phyloP scores from a whole-genome alignment of 2,113 vertebrate genomes.

The Onychostoma macrolepis region DNA sequence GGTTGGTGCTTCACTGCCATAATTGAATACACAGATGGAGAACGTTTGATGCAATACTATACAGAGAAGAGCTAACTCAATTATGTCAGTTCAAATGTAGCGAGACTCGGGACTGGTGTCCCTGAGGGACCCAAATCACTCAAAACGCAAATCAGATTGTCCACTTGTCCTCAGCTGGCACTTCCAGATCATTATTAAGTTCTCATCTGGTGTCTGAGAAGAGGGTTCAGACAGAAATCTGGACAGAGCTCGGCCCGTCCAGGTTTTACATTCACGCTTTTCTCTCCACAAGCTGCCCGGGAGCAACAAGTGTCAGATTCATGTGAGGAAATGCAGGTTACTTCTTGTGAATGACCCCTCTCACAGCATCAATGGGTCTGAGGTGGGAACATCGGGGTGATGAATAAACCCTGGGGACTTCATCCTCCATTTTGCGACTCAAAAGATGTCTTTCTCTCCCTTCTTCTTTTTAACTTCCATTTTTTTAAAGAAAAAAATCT shows the following conservation, averaged over 20 bases:
- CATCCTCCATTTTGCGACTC: slow-evolving; percentile 45
- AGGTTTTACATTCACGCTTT: background rate
- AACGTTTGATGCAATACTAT: slow-evolving; percentile 45
- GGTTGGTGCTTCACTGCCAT: slow-evolving; percentile 21
- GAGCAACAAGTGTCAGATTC: slow-evolving; percentile 33
- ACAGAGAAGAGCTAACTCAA: slow-evolving; percentile 8
- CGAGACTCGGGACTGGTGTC: background rate
- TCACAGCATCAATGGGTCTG: slow-evolving; percentile 41
- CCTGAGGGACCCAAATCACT: background rate
- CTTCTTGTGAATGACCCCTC: slow-evolving; percentile 5
- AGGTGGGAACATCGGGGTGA: slow-evolving; percentile 56
- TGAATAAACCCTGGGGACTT: slow-evolving; percentile 53
- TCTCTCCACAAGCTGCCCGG: background rate
- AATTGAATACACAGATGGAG: slow-evolving; percentile 59
- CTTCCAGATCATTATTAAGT: background rate
- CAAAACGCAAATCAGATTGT: slow-evolving; percentile 7
- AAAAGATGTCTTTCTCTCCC: slow-evolving; percentile 59
- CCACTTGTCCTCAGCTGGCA: slow-evolving; percentile 19
- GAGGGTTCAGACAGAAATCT: background rate
- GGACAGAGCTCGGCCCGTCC: background rate
- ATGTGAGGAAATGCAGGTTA: slow-evolving; percentile 16
- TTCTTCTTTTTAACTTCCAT: slow-evolving; percentile 47
- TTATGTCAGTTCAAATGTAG: slow-evolving; percentile 25
- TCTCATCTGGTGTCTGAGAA: slow-evolving; percentile 4
- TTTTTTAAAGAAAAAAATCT: slow-evolving; percentile 48